Base-by-base conservation (phyloP, 64 coral and sea anemone species). In the Montipora efflorescens region DNA sequence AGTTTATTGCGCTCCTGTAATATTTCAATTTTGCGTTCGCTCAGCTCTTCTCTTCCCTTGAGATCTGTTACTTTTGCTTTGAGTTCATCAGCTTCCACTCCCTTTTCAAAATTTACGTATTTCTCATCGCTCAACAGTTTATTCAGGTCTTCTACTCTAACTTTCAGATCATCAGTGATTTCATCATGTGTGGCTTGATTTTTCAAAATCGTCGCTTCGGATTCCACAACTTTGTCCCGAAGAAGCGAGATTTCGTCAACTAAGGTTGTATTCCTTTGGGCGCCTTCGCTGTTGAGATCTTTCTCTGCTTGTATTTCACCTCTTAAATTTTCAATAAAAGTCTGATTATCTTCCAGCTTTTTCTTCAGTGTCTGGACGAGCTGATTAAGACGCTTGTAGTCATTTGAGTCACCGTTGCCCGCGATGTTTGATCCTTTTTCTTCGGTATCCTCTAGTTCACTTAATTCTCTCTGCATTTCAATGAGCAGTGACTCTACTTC, bases 191-290 rank as follows among this genome's bases (percentile, higher is more conserved):
- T 47, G 44, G 81, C 68, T 84, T 68, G 81, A 61, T 11, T 84
- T 84, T 84, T 28, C 9, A 84, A 36, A 84, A 84, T 84, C 10
- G 61, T 68, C 61, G 64, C 21, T 48, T 84, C 81, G 4, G 61
- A 12, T 4, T 84, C 61, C 22, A 61, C 36, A 7, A 84, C 8
- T 48, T 84, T 84, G 10, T 64, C 81, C 14, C 36, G 13, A 43
- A 84, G 44, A 84, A 84, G 81, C 48, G 81, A 68, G 68, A 84
- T 68, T 45, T 82, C 52, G 9, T 25, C 67, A 78, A 18, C 9
- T 93, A 87, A 25, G 49, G 76, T 67, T 79, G 43, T 71, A 91
- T 79, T 67, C 93, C 87, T 57, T 90, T 64, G 61, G 75, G 80
- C 66, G 12, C 81, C 59, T 74, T 47, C 74, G 28, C 13, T 47